Percentiles rank a stretch among this genome's conserved stretches.
Conservation (phyloP, 92 coral and sea anemone genomes). For the Paramuricea clavata region DNA sequence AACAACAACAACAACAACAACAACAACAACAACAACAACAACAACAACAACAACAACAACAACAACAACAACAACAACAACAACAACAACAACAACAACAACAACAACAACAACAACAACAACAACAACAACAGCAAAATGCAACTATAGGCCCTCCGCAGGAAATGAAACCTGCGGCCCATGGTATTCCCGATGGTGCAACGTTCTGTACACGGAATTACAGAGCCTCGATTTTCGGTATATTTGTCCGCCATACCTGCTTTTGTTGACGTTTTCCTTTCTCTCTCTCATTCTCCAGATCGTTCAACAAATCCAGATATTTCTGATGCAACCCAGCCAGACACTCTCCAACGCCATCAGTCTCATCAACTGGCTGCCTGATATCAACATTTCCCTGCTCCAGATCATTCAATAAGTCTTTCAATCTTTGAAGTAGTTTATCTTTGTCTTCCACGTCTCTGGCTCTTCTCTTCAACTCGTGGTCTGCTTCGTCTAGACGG, state of each 20-base stretch:
- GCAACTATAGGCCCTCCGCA: no score
- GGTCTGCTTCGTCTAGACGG: constrained; percentile 84
- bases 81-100: no score
- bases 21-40: no score
- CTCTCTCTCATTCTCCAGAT: constrained; percentile 79
- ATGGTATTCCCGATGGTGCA: no score
- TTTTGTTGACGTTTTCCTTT: constrained; percentile 69
- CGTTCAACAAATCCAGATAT: constrained; percentile 76
- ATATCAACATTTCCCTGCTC: constrained; percentile 61
- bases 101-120: no score
- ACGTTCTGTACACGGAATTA: no score
- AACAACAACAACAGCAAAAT: no score
- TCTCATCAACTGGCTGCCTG: constrained; percentile 73
- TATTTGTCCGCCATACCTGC: neutral
- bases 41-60: no score
- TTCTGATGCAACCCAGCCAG: constrained; percentile 81
- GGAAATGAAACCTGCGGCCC: no score
- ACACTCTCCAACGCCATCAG: constrained; percentile 86
- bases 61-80: no score
- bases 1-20: no score
- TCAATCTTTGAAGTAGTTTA: constrained; percentile 78
- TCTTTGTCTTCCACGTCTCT: constrained; percentile 76
- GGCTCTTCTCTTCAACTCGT: constrained; percentile 66
- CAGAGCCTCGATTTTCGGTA: neutral
- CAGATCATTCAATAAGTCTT: constrained; percentile 76